Percentiles rank a stretch among this genome's conserved stretches.
phyloP scores from a whole-genome alignment of 2,888 invertebrate genomes.

The Eristalis tenax region DNA sequence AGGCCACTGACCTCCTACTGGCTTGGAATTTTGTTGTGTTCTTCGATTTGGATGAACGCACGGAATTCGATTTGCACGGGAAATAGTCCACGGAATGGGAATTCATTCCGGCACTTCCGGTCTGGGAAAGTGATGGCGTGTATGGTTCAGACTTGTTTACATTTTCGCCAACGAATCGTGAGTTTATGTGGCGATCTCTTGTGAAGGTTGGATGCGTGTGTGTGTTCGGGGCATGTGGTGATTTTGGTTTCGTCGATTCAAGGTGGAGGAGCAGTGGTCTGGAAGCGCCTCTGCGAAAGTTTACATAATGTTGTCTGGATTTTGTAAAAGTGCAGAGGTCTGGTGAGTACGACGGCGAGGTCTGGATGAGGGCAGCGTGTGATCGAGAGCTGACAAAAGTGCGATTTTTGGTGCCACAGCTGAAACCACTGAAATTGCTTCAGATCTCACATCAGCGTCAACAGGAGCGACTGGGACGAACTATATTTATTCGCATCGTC shows the following conservation, averaged over 20 bases:
- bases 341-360: neutral
- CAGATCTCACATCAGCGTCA: no score
- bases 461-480: no score
- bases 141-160: conserved; percentile 55
- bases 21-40: conserved; percentile 15
- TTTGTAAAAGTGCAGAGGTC: conserved; percentile 24
- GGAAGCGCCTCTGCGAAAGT: conserved; percentile 38
- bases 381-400: no score
- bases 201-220: neutral
- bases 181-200: conserved; percentile 27
- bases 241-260: neutral
- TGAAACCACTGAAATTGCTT: no score
- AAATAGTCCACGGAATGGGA: conserved; percentile 23
- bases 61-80: conserved; percentile 16
- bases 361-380: no score
- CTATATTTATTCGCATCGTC: no score
- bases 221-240: conserved; percentile 32
- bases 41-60: neutral
- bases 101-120: conserved; percentile 54
- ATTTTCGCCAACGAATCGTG: conserved; percentile 38
- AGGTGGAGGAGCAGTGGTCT: conserved; percentile 13
- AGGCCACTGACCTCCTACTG: conserved; percentile 38
- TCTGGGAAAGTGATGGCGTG: conserved; percentile 3
- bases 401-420: no score
- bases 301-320: conserved; percentile 61